These are phyloP conservation scores for Panthera uncia DNA, from an alignment of 2,113 vertebrate genomes.

Conservation along the genomic window DNA sequence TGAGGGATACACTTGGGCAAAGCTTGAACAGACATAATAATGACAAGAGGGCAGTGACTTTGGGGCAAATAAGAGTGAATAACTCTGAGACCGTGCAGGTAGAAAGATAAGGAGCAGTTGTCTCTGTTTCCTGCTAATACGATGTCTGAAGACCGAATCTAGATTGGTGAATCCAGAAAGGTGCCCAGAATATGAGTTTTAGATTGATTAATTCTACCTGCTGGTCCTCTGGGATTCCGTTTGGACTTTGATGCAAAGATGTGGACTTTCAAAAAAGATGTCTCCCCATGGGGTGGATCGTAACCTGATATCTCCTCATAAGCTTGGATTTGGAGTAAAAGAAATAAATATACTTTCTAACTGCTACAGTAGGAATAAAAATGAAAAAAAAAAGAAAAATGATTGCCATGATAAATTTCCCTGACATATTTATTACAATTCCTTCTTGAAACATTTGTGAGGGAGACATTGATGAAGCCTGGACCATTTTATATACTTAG, in stretches of 20 bases:
- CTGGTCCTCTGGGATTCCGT: not conserved
- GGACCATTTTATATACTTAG: not conserved
- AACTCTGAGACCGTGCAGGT: rapidly evolving
- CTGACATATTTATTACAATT: not conserved
- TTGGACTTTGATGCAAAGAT: not conserved
- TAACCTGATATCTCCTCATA: not conserved
- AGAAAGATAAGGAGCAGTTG: not conserved
- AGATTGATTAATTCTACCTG: not conserved
- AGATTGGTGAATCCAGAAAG: rapidly evolving
- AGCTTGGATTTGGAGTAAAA: not conserved
- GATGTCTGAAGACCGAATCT: not conserved
- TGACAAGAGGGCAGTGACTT: not conserved
- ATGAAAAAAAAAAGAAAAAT: not conserved
- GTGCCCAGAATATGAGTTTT: not conserved
- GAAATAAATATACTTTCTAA: not conserved
- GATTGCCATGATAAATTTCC: not conserved
- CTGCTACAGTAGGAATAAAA: not conserved
- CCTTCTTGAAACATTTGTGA: conserved; percentile 26
- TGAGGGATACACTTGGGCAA: not conserved
- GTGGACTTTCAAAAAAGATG: not conserved
- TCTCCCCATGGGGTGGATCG: not conserved
- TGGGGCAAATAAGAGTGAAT: not conserved
- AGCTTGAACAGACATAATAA: not conserved
- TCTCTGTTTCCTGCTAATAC: rapidly evolving
- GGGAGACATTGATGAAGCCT: not conserved